Conservation (phyloP, 2,888 invertebrate genomes). For the Onchidella celtica region DNA sequence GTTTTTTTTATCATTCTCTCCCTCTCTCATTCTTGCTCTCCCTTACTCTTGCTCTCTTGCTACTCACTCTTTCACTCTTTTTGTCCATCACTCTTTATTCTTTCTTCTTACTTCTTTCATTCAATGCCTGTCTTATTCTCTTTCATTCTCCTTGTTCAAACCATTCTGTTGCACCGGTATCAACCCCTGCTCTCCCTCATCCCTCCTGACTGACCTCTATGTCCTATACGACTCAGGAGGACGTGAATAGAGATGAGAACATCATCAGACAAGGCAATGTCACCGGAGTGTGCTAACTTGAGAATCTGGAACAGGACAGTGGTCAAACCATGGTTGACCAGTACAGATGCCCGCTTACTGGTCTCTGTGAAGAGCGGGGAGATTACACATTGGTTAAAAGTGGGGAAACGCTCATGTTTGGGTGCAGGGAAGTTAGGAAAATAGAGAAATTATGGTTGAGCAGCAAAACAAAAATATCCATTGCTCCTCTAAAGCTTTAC, state of each 20-base stretch:
- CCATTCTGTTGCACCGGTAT: background rate
- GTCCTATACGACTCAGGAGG: conserved; percentile 74
- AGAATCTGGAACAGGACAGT: conserved; percentile 74
- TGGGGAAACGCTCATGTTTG: too few relatives aligned
- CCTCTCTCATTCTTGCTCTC: background rate
- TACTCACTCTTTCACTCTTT: conserved; percentile 7
- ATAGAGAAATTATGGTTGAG: too few relatives aligned
- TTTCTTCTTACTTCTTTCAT: background rate
- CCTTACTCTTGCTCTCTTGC: too few relatives aligned
- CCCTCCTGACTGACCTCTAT: conserved; percentile 71
- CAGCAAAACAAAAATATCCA: too few relatives aligned
- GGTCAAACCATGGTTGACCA: conserved; percentile 75
- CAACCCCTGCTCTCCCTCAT: background rate
- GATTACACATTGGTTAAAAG: too few relatives aligned
- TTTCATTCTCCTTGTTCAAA: background rate
- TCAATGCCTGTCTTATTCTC: background rate
- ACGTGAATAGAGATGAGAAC: conserved; percentile 72
- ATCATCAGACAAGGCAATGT: conserved; percentile 66
- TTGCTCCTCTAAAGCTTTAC: too few relatives aligned
- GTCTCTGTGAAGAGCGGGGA: background rate
- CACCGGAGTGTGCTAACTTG: conserved; percentile 67
- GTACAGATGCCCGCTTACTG: conserved; percentile 66
- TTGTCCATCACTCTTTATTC: background rate
- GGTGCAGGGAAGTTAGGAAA: too few relatives aligned
- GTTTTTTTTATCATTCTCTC: background rate